A percentile compares a stretch with the other conserved stretches of the same genome.
Conservation (phyloP, 2,888 invertebrate species). For the Macropis europaea region DNA sequence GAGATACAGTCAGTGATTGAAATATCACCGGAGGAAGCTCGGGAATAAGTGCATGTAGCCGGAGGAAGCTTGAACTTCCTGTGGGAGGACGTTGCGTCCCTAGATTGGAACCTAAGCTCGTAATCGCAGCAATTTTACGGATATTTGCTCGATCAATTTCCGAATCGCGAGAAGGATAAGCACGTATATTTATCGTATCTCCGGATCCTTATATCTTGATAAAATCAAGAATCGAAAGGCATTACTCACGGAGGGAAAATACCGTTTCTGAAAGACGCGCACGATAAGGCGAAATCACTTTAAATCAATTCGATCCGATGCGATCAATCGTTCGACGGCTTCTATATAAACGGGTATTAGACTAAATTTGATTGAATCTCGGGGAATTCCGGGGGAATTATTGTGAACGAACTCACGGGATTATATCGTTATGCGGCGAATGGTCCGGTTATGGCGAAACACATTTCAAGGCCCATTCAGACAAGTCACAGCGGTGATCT, state of each 20-base stretch:
- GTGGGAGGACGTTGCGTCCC: constrained; percentile 29
- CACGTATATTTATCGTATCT: constrained; percentile 51
- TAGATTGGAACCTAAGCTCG: constrained; percentile 65
- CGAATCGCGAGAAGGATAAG: constrained; percentile 47
- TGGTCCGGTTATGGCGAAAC: too few relatives aligned
- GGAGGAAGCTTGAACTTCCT: constrained; percentile 19
- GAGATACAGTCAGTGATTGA: constrained; percentile 37
- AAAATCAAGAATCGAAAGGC: constrained; percentile 14
- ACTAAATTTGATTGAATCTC: too few relatives aligned
- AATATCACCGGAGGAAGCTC: constrained; percentile 32
- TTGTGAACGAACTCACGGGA: too few relatives aligned
- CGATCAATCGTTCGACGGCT: too few relatives aligned
- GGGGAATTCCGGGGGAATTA: too few relatives aligned
- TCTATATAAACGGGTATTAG: too few relatives aligned
- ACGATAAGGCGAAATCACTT: too few relatives aligned
- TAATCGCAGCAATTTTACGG: constrained; percentile 66
- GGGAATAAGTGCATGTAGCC: constrained; percentile 33
- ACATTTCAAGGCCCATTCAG: too few relatives aligned
- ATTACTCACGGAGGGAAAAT: background rate
- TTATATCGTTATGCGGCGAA: too few relatives aligned
- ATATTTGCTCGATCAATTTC: constrained; percentile 60
- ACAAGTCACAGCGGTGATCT: too few relatives aligned
- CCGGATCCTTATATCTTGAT: constrained; percentile 18
- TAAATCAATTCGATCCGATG: too few relatives aligned
- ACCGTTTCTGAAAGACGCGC: background rate